A percentile compares a stretch with the other conserved stretches of the same genome.
Conservation (phyloP, 2,888 invertebrate genomes). For the Dasysyrphus albostriatus region DNA sequence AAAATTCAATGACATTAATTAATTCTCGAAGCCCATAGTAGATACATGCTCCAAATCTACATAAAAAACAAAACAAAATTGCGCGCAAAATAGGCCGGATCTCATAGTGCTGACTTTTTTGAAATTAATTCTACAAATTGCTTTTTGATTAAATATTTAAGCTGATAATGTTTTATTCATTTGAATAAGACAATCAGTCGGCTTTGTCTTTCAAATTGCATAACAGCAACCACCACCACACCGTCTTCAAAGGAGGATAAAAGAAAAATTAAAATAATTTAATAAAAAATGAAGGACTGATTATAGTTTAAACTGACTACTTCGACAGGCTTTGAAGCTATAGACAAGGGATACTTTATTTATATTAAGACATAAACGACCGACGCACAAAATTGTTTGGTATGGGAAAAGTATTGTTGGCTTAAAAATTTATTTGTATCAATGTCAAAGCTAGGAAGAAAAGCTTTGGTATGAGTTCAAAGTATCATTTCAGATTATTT, state of each 20-base stretch:
- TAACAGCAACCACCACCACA: neutral
- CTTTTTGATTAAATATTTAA: slow-evolving; percentile 22
- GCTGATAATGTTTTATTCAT: slow-evolving; percentile 21
- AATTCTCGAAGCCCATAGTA: neutral
- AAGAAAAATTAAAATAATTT: too few relatives aligned
- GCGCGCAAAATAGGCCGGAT: neutral
- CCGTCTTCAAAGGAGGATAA: neutral
- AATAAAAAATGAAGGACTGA: neutral
- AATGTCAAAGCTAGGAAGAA: too few relatives aligned
- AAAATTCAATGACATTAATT: slow-evolving; percentile 33
- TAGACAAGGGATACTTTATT: too few relatives aligned
- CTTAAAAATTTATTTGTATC: too few relatives aligned
- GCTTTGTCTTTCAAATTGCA: slow-evolving; percentile 4
- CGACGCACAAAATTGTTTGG: too few relatives aligned
- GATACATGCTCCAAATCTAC: neutral
- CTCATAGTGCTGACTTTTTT: neutral
- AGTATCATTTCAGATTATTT: too few relatives aligned
- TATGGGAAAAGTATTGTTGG: too few relatives aligned
- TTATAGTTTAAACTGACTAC: too few relatives aligned
- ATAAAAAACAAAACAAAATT: neutral
- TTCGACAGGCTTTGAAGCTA: too few relatives aligned
- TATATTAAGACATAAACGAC: too few relatives aligned
- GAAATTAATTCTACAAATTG: slow-evolving; percentile 8
- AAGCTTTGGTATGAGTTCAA: too few relatives aligned
- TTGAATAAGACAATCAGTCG: slow-evolving; percentile 16